Base-by-base conservation (phyloP, 2,113 vertebrate genomes). In the Austrofundulus limnaeus region DNA sequence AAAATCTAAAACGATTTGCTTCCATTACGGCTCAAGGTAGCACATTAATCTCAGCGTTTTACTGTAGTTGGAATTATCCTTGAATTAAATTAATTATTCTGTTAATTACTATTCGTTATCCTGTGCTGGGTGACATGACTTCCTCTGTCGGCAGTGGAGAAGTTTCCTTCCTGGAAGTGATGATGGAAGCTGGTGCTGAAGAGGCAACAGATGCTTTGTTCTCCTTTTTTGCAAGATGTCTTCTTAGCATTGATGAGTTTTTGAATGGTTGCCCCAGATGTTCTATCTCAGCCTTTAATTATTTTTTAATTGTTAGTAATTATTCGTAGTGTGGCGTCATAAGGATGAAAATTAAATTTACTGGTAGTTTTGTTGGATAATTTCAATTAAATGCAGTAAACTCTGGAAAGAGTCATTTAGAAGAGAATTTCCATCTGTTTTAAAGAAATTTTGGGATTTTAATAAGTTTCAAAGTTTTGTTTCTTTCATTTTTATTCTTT, bases 221-320 rank as follows among this genome's bases (percentile, higher is more conserved):
- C 61, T 60, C 31, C 50, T 51, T 51, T n/a, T 64, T 46, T 68
- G 20, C 21, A 67, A 62, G 65, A 65, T 65, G 70, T 51, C 21
- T 54, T 59, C 52, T 72, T 58, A 58, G 49, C 60, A 72, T 45
- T 68, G 41, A 73, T 20, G 70, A 73, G 49, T 61, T 78, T 78
- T 64, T 60, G 52, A 78, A 64, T 39, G 61, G 45, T 48, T 56
- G 31, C 61, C 61, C 49, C 76, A 78, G 65, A 78, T 78, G 65
- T 70, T 70, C 54, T 38, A n/a, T 69, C n/a, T 7, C 38, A 24
- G n/a, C 55, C 6, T 11, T 41, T 64, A 74, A 73, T 70, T 45
- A 52, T 61, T 66, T 66, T 79, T 74, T 70, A 62, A 70, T 69
- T 65, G 64, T 54, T 65, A n/a, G 64, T 69, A 61, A 78, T 78